Evolutionary conservation across 2,797 vertebrate genomes (phyloP).

Genomic region (Xerus rutilus): DNA sequence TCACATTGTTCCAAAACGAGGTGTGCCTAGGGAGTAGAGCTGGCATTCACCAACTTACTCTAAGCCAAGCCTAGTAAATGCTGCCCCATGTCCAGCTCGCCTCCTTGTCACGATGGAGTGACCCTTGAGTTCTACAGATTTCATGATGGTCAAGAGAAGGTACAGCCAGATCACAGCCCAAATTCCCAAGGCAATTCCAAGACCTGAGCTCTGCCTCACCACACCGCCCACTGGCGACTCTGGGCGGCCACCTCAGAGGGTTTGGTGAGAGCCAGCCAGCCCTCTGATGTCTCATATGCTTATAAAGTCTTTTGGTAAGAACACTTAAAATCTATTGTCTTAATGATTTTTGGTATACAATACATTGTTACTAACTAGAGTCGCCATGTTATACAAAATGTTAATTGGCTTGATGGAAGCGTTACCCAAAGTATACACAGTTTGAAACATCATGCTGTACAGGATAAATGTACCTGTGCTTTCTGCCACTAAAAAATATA

Average conservation of each 20-base stretch:
- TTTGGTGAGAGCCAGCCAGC: not conserved
- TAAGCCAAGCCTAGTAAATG: not conserved
- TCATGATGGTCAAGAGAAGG: not conserved
- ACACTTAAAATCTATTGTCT: not conserved
- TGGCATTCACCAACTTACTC: too few relatives aligned
- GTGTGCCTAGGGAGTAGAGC: not conserved
- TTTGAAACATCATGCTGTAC: not conserved
- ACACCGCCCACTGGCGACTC: not conserved
- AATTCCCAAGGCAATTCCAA: not conserved
- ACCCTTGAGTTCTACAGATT: not conserved
- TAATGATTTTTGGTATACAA: not conserved
- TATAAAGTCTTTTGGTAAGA: not conserved
- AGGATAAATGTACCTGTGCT: not conserved
- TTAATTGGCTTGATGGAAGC: too few relatives aligned
- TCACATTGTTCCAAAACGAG: not conserved
- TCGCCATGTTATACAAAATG: not conserved
- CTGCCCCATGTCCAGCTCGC: not conserved
- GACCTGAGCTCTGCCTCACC: not conserved
- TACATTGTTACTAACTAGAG: not conserved
- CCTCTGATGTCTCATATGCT: accelerated
- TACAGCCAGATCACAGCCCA: not conserved
- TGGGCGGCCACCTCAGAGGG: too few relatives aligned
- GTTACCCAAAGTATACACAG: too few relatives aligned
- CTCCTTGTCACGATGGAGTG: not conserved
- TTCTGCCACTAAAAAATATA: not conserved